Base-by-base conservation (phyloP, 2,888 invertebrate genomes). In the Leptinotarsa haldemani region DNA sequence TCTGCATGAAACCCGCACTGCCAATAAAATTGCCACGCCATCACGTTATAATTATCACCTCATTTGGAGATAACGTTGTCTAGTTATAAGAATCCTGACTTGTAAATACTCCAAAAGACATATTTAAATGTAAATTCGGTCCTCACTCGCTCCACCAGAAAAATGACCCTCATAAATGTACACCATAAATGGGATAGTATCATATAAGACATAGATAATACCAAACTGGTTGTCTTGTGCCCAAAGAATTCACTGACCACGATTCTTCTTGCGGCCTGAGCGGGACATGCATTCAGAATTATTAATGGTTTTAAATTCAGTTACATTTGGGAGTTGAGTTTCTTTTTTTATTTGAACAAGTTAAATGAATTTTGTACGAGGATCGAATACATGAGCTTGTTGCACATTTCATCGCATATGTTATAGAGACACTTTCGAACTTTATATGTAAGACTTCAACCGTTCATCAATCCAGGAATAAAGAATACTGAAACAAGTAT, bases 141-240 rank as follows among this genome's bases (percentile, higher is more conserved):
- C 30, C 69, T 63, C 70, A 53, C 67, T 65, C 67, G 70, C 67
- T 68, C 67, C 71, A 69, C 50, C 76, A 72, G 71, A 77, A 80
- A 80, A 80, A 80, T 77, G 78, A 76, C 82, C 77, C 79, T 82
- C 83, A 84, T 83, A 83, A 84, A 84, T 76, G 79, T 82, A 81
- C 76, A 71, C 83, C 81, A 75, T 84, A 85, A 83, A 84, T 82
- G 83, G 84, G 77, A 75, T 79, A 82, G 80, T 83, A 83, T 83
- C 82, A 65, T 67, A 81, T 81, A 78, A 81, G 82, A 80, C 80
- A 82, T 81, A 81, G 81, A 83, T 83, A 82, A 83, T 65, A 65
- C 80, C 75, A 82, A 83, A 82, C 83, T 79, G 82, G 82, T 83
- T 83, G 66, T 63, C 72, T 71, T 74, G 71, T 58, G 65, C 69